Evolutionary conservation across 2,888 invertebrate species (phyloP), one percentile per base, ranked within the genome.

Genomic region (Ptilodon capucinus): DNA sequence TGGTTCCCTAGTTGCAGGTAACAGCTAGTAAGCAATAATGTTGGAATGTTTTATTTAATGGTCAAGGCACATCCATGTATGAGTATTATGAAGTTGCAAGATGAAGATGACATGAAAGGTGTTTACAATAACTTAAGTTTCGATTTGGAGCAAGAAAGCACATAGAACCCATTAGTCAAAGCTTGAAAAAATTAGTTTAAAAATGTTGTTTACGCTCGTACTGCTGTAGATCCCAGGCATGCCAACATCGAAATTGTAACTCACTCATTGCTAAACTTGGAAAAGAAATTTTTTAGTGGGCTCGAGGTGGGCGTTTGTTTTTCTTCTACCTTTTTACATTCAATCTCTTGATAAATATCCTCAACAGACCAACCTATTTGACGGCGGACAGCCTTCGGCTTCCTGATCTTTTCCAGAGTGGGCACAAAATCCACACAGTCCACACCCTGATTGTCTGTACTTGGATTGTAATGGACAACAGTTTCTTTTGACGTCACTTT

Each of bases 351-450:
- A 63, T 91, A 91, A 60, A 91, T 91, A 66, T 91, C 90, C 66
- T 90, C 90, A 70, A 86, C 71, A 50, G 90, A 91, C 90, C 90
- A 91, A 79, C 89, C 90, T 69, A 91, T 91, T 72, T 90, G 88
- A 23, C 90, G 77, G 18, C 90, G 75, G 7, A 88, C 89, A 21
- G 82, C 62, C 64, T 84, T 89, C 1, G 87, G 84, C 61, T 76
- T 81, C 41, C 84, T 81, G 2, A 78, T 80, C 69, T 88, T 88
- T 52, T 83, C 81, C 57, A 85, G 66, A 25, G 79, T 75, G n/a
- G 87, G 88, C 44, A 80, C 79, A 68, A 84, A 82, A 64, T 90
- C 90, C 40, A 89, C 84, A 68, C 86, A 85, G 57, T 90, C 89
- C 19, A 75, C 64, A 13, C 87, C 83, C 16, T 77, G 63, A 36